Conservation (phyloP, 2,797 vertebrate genomes). For the Clarias fuscus region DNA sequence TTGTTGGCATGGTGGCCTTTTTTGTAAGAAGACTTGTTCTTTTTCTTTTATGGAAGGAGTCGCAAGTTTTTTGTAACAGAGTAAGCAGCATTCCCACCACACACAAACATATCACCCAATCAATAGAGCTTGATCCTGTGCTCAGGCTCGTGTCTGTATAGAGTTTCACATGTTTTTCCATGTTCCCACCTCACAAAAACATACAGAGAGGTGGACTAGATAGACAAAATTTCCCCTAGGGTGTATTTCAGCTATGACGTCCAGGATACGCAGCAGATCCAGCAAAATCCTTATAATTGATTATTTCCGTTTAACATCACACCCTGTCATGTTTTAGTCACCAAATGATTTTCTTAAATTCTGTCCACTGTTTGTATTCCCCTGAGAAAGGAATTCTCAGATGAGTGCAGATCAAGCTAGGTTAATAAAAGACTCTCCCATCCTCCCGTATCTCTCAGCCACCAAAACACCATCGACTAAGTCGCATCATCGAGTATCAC, state of each 20-base stretch:
- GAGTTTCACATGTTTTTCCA: neutral
- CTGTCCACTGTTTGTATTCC: neutral
- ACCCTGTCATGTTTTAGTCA: constrained; percentile 7
- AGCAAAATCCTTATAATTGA: neutral
- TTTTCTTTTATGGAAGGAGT: neutral
- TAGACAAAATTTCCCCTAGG: neutral
- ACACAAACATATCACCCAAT: neutral
- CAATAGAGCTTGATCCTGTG: neutral
- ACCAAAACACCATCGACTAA: neutral
- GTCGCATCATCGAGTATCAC: constrained; percentile 3
- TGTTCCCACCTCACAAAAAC: neutral
- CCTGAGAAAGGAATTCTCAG: neutral
- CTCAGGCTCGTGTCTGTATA: neutral
- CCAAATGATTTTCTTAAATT: neutral
- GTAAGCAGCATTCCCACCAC: neutral
- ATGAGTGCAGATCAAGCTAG: neutral
- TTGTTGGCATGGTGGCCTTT: neutral
- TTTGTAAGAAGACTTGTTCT: neutral
- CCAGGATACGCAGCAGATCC: neutral
- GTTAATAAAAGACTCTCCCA: neutral
- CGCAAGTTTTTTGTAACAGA: neutral
- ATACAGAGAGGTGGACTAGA: neutral
- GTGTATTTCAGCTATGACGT: neutral
- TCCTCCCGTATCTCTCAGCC: neutral
- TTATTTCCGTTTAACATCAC: neutral